A percentile compares a stretch with the other conserved stretches of the same genome.
phyloP scores from a whole-genome alignment of 2,797 vertebrate genomes.

The Stomatorhinus walkeri region DNA sequence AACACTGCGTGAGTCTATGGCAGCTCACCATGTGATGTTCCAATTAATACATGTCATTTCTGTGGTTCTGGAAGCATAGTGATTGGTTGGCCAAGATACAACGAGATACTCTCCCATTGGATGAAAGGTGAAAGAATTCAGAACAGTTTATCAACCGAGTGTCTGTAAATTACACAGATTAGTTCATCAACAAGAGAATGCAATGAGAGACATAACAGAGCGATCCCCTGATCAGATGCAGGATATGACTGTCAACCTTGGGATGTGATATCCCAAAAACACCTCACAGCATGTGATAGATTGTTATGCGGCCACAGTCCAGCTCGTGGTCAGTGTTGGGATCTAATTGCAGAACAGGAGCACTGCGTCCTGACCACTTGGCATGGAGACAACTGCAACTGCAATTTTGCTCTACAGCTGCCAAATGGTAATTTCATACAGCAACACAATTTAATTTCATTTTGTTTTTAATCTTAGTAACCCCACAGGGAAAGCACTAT shows the following conservation, averaged over 20 bases:
- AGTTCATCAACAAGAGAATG: background rate
- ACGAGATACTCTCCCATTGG: background rate
- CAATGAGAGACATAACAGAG: background rate
- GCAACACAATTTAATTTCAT: conserved; percentile 67
- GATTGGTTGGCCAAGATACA: background rate
- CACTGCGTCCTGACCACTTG: background rate
- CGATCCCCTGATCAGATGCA: background rate
- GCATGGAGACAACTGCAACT: background rate
- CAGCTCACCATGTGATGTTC: background rate
- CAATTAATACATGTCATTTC: background rate
- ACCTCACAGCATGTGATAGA: background rate
- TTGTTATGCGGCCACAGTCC: background rate
- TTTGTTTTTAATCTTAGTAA: conserved; percentile 60
- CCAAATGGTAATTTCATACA: conserved; percentile 49
- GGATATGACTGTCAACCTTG: background rate
- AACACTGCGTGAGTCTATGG: background rate
- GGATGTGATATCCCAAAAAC: background rate
- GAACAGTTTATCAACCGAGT: background rate
- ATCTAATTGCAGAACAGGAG: background rate
- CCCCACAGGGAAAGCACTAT: conserved; percentile 61
- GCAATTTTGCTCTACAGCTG: conserved; percentile 33
- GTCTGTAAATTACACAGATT: background rate
- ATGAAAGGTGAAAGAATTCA: background rate
- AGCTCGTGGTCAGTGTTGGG: background rate
- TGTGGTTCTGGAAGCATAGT: background rate